A percentile compares a stretch with the other conserved stretches of the same genome.
Evolutionary conservation across 2,113 vertebrate genomes (phyloP).

Genomic region (Bolborhynchus lineola): DNA sequence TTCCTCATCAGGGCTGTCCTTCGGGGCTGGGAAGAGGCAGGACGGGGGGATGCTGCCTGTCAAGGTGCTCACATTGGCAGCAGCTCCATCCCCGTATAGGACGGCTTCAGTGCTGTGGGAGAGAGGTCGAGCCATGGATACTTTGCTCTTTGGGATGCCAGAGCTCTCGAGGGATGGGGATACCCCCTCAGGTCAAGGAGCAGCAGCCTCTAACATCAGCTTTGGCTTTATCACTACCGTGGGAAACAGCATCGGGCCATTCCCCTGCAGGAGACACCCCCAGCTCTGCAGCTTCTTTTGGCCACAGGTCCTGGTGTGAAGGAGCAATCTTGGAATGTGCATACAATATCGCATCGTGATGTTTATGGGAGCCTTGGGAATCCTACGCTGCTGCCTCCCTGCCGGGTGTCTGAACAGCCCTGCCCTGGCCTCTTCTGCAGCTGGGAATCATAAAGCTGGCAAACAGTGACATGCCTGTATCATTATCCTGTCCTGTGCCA

Average conservation of each 20-base stretch:
- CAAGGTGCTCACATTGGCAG: neutral
- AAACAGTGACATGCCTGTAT: accelerated
- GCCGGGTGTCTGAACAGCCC: neutral
- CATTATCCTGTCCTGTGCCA: neutral
- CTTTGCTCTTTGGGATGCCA: accelerated
- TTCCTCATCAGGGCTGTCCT: neutral
- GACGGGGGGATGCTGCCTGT: accelerated
- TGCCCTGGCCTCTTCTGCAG: neutral
- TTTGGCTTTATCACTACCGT: accelerated
- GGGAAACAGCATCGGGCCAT: accelerated
- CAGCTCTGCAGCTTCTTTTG: neutral
- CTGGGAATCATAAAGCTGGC: neutral
- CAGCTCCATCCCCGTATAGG: accelerated
- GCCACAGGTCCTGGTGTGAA: neutral
- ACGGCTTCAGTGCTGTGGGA: accelerated
- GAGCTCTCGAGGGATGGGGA: neutral
- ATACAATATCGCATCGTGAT: accelerated
- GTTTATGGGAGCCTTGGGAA: neutral
- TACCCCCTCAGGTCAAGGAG: accelerated
- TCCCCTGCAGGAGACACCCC: neutral
- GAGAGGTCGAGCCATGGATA: accelerated
- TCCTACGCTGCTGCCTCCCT: neutral
- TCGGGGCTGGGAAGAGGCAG: too few relatives aligned
- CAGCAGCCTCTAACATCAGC: neutral
- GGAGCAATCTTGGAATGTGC: neutral